phyloP scores from a whole-genome alignment of 2,797 vertebrate genomes.

The Zalophus californianus region DNA sequence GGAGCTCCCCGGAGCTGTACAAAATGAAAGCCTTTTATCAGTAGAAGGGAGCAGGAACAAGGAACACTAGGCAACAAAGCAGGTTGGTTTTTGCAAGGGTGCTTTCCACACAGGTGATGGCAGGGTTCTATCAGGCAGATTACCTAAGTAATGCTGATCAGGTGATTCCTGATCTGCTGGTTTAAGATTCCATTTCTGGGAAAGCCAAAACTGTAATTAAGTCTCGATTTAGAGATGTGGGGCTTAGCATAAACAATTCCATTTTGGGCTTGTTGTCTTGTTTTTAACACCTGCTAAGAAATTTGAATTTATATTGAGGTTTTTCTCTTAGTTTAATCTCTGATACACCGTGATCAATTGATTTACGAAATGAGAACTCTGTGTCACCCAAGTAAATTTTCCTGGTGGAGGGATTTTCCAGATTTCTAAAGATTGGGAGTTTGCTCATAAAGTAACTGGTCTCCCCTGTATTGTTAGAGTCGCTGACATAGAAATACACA shows the following conservation, averaged over 20 bases:
- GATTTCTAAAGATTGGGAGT: conserved; percentile 36
- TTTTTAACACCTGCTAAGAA: background rate
- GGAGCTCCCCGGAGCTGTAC: background rate
- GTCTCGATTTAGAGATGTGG: background rate
- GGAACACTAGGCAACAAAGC: background rate
- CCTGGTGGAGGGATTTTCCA: background rate
- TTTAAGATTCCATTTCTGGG: background rate
- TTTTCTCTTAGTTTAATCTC: conserved; percentile 30
- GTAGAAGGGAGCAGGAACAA: background rate
- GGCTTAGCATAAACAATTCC: background rate
- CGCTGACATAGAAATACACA: background rate
- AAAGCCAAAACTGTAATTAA: background rate
- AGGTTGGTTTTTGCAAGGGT: background rate
- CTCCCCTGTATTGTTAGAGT: background rate
- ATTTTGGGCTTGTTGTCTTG: background rate
- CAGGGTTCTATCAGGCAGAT: background rate
- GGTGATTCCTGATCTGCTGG: background rate
- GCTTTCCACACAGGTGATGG: background rate
- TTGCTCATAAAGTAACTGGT: background rate
- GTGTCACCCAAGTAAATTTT: conserved; percentile 33
- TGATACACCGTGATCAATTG: background rate
- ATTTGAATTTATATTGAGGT: conserved; percentile 19
- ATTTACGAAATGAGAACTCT: conserved; percentile 5
- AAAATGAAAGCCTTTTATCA: background rate
- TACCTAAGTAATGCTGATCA: background rate